Percentiles rank a stretch among this genome's conserved stretches.
These are phyloP conservation scores for Nipponia nippon DNA, from an alignment of 2,113 vertebrate species.

Conservation along the genomic window DNA sequence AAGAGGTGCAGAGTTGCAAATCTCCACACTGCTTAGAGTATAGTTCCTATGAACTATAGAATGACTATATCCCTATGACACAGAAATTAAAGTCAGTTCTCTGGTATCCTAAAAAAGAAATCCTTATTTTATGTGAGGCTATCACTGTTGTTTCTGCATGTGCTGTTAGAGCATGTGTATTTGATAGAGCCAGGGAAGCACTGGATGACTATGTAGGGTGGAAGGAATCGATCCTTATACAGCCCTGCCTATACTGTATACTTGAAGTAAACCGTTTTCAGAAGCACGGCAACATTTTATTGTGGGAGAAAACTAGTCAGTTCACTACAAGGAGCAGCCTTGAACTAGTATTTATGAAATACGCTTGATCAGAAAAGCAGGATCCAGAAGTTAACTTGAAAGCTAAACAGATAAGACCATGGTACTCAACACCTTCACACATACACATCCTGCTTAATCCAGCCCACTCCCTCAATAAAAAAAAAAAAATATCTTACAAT, in stretches of 20 bases:
- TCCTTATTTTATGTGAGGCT: background rate
- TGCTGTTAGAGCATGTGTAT: background rate
- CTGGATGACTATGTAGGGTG: background rate
- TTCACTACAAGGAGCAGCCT: background rate
- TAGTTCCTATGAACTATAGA: background rate
- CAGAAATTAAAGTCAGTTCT: background rate
- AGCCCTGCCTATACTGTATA: background rate
- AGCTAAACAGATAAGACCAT: background rate
- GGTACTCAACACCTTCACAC: background rate
- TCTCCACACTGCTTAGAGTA: background rate
- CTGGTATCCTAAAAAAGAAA: background rate
- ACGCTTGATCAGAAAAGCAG: background rate
- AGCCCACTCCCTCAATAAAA: background rate
- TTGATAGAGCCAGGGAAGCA: background rate
- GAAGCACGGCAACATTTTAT: background rate
- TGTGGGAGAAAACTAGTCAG: background rate
- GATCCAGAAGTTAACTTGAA: background rate
- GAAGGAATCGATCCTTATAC: fast-evolving
- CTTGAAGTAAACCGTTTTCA: background rate
- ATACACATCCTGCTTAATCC: background rate
- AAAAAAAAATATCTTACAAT: background rate
- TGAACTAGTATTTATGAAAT: background rate
- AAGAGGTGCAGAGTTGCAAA: background rate
- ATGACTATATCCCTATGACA: background rate
- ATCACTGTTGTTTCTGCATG: background rate